Conservation (phyloP, 2,797 vertebrate species). For the Oreochromis grahami region DNA sequence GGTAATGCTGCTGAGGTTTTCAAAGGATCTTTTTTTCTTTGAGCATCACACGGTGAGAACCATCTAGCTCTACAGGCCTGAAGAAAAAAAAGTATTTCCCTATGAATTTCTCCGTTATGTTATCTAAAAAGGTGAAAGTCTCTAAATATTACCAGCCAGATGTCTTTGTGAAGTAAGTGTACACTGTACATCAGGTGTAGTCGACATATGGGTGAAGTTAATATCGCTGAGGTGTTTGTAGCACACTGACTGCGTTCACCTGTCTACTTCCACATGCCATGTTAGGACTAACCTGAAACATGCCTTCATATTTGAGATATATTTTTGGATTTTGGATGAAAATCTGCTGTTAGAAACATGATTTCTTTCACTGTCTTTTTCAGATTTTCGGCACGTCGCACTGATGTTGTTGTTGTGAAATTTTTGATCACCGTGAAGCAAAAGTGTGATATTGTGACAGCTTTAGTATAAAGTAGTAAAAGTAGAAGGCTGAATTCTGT, state of each 20-base stretch:
- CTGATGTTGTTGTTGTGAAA: neutral
- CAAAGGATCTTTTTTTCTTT: neutral
- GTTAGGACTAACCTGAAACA: neutral
- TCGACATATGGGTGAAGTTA: neutral
- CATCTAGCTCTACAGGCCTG: neutral
- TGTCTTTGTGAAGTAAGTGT: neutral
- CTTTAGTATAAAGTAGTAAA: neutral
- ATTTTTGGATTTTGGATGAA: neutral
- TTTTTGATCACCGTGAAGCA: neutral
- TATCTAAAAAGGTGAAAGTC: neutral
- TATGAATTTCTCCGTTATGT: neutral
- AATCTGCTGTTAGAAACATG: accelerated
- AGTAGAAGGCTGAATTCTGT: neutral
- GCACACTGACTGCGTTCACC: neutral
- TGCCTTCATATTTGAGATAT: neutral
- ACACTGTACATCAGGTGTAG: neutral
- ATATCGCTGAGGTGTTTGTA: neutral
- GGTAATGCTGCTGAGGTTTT: neutral
- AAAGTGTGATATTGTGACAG: neutral
- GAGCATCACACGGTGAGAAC: neutral
- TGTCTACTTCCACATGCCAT: neutral
- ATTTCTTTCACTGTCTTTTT: neutral
- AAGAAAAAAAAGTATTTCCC: neutral
- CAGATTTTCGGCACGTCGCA: neutral
- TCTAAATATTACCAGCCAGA: neutral